These are phyloP conservation scores for Pipistrellus kuhlii DNA, from an alignment of 2,797 vertebrate species.

Conservation along the genomic window DNA sequence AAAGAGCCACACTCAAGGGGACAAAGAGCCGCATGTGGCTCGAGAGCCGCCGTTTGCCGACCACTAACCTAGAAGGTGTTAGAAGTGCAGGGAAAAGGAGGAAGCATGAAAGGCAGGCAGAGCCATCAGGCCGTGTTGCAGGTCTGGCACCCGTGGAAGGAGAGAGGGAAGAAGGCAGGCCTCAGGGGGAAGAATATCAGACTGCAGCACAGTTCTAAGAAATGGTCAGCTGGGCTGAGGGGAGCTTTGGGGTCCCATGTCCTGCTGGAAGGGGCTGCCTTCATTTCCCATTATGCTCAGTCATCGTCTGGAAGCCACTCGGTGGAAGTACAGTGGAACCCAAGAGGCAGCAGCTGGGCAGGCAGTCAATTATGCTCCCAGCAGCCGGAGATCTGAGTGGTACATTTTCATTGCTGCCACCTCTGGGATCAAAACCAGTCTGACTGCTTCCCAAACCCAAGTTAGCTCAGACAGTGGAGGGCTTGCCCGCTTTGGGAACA, in stretches of 20 bases:
- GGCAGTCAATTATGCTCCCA: neutral
- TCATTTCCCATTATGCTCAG: neutral
- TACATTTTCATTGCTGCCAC: neutral
- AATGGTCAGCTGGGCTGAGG: neutral
- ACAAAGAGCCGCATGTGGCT: too few relatives aligned
- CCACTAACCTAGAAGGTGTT: neutral
- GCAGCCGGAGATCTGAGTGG: neutral
- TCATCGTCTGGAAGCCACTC: neutral
- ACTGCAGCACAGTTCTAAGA: neutral
- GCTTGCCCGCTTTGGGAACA: neutral
- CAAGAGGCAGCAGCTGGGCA: neutral
- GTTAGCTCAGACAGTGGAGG: neutral
- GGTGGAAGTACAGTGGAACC: neutral
- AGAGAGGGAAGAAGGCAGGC: neutral
- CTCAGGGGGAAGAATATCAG: neutral
- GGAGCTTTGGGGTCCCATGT: neutral
- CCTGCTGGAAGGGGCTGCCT: neutral
- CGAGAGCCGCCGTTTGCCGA: too few relatives aligned
- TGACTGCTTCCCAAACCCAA: slow-evolving; percentile 6
- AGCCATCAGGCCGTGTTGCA: neutral
- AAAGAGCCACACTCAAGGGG: too few relatives aligned
- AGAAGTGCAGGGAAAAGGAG: neutral
- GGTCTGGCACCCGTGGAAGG: neutral
- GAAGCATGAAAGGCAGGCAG: neutral
- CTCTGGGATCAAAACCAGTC: slow-evolving; percentile 29